These are phyloP conservation scores for Venustaconcha ellipsiformis DNA, from an alignment of 1,140 invertebrate genomes.

Conservation along the genomic window DNA sequence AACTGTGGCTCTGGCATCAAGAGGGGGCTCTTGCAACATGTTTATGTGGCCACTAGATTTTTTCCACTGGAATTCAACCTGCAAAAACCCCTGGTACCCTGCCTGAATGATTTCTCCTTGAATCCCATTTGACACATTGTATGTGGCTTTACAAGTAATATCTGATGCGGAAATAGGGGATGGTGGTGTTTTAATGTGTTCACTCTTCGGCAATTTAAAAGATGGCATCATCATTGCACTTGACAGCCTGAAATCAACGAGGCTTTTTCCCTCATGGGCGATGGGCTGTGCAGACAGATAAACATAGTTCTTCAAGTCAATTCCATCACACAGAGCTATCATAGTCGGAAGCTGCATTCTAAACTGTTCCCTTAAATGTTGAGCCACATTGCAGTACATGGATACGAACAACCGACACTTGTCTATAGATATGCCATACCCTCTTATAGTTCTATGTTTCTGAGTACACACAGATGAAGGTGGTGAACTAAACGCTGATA, in stretches of 20 bases:
- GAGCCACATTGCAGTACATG: too few relatives aligned
- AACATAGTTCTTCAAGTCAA: constrained; percentile 21
- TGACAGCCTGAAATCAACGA: constrained; percentile 9
- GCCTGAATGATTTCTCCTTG: background rate
- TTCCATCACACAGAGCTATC: constrained; percentile 29
- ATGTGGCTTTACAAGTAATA: constrained; percentile 14
- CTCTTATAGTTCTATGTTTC: too few relatives aligned
- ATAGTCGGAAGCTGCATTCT: constrained; percentile 7
- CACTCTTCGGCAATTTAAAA: background rate
- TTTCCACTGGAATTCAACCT: constrained; percentile 44
- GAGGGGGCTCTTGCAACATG: constrained; percentile 41
- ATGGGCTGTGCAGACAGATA: constrained; percentile 16
- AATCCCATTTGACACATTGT: constrained; percentile 2
- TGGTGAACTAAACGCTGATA: constrained; percentile 8
- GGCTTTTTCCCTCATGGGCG: constrained; percentile 18
- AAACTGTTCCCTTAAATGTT: too few relatives aligned
- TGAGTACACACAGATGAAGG: too few relatives aligned
- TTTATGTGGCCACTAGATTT: constrained; percentile 8
- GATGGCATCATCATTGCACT: background rate
- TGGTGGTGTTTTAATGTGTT: background rate
- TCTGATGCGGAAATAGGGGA: constrained; percentile 2
- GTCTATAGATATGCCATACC: too few relatives aligned
- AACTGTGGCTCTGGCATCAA: constrained; percentile 35
- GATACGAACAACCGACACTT: too few relatives aligned
- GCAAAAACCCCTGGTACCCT: constrained; percentile 34